These are phyloP conservation scores for Lepidonotus clava DNA, from an alignment of 2,888 invertebrate species.

Conservation along the genomic window DNA sequence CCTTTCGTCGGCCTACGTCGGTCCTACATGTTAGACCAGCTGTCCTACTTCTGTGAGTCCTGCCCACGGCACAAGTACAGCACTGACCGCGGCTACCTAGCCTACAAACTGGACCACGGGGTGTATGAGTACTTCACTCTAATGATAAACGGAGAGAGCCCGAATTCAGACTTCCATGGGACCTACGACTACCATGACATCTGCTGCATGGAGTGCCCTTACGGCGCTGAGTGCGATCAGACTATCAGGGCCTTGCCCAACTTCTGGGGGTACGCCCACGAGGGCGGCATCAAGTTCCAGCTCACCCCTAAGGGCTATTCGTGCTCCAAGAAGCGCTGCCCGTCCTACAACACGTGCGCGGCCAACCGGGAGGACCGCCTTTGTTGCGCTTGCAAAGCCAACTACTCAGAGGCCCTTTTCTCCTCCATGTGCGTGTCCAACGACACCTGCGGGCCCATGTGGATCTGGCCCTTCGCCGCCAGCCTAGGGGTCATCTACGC, in stretches of 20 bases:
- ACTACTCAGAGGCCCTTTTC: conserved; percentile 65
- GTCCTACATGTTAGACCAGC: conserved; percentile 65
- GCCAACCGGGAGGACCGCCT: conserved; percentile 60
- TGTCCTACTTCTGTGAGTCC: conserved; percentile 66
- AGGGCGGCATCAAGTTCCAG: conserved; percentile 63
- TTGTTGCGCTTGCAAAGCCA: conserved; percentile 60
- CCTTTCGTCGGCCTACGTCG: conserved; percentile 60
- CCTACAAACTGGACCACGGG: conserved; percentile 61
- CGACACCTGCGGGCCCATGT: conserved; percentile 62
- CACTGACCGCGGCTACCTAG: conserved; percentile 63
- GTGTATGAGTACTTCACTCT: conserved; percentile 62
- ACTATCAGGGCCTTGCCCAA: conserved; percentile 65
- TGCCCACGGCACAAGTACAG: conserved; percentile 65
- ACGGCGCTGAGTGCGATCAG: conserved; percentile 64
- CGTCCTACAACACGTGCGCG: conserved; percentile 61
- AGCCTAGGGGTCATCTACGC: conserved; percentile 63
- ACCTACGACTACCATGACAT: conserved; percentile 65
- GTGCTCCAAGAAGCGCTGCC: conserved; percentile 59
- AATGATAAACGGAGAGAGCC: conserved; percentile 64
- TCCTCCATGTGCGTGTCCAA: conserved; percentile 63
- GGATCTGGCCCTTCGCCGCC: conserved; percentile 63
- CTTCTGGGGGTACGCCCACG: conserved; percentile 66
- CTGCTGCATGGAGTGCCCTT: conserved; percentile 64
- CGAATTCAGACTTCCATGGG: conserved; percentile 61
- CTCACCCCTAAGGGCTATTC: conserved; percentile 66